Percentiles rank a stretch among this genome's conserved stretches.
These are phyloP conservation scores for Columba guinea DNA, from an alignment of 2,797 vertebrate species.

Conservation along the genomic window DNA sequence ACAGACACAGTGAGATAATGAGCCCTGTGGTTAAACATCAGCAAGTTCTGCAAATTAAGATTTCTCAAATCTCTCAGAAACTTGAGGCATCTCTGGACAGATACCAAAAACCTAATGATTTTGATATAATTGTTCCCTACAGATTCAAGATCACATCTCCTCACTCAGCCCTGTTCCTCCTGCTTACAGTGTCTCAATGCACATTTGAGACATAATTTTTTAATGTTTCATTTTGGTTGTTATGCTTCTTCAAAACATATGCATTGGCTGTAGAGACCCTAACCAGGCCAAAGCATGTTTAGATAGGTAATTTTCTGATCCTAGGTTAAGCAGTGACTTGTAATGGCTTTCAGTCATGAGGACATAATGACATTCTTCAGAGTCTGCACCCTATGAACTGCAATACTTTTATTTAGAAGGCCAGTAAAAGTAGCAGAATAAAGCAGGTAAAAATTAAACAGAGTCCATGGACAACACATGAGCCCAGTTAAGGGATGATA, in stretches of 20 bases:
- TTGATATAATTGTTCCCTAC: neutral
- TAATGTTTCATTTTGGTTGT: neutral
- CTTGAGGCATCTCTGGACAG: neutral
- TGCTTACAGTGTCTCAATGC: neutral
- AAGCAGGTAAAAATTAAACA: neutral
- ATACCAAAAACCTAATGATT: neutral
- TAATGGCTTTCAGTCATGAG: neutral
- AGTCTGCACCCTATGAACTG: neutral
- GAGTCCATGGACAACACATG: rapidly evolving
- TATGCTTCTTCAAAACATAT: neutral
- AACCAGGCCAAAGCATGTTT: neutral
- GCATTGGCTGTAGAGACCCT: neutral
- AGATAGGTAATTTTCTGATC: neutral
- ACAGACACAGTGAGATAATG: neutral
- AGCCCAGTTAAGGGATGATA: neutral
- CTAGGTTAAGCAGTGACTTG: neutral
- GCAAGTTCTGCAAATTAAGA: neutral
- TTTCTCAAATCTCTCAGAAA: constrained; percentile 12
- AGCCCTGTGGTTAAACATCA: neutral
- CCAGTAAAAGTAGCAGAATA: neutral
- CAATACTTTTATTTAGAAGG: neutral
- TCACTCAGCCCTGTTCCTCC: neutral
- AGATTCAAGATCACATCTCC: neutral
- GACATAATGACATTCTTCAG: neutral
- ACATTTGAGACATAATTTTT: neutral